These are phyloP conservation scores for Linnaemya vulpina DNA, from an alignment of 2,888 invertebrate genomes.

Conservation along the genomic window DNA sequence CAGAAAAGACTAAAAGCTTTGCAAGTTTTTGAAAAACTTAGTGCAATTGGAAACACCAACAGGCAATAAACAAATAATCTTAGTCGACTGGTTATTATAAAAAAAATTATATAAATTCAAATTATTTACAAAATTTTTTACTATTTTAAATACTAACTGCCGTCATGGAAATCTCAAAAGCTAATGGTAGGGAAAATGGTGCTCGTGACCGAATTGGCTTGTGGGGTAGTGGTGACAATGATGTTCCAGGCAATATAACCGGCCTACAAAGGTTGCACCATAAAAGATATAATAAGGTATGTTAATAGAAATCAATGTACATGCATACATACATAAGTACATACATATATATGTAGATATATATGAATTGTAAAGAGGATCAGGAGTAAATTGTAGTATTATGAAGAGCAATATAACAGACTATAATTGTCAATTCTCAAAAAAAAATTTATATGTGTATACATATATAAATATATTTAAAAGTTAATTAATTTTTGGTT, in stretches of 20 bases:
- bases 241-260: constrained; percentile 78
- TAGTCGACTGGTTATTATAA: background rate
- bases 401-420: no score
- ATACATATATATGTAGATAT: background rate
- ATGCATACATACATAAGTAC: background rate
- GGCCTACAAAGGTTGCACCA: constrained; percentile 79
- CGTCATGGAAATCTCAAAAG: constrained; percentile 43
- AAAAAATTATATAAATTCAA: background rate
- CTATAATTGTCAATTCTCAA: no score
- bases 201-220: constrained; percentile 79
- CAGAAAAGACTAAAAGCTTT: constrained; percentile 13
- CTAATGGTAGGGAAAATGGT: constrained; percentile 15
- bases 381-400: no score
- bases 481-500: no score
- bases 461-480: background rate
- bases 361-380: no score
- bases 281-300: constrained; percentile 82
- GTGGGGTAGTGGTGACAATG: constrained; percentile 79
- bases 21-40: constrained; percentile 36
- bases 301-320: constrained; percentile 19
- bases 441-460: background rate
- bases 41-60: constrained; percentile 25
- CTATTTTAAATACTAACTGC: background rate
- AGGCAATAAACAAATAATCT: constrained; percentile 16
- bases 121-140: background rate